Evolutionary conservation across 2,113 vertebrate genomes (phyloP).

Genomic region (Tonatia bakeri): DNA sequence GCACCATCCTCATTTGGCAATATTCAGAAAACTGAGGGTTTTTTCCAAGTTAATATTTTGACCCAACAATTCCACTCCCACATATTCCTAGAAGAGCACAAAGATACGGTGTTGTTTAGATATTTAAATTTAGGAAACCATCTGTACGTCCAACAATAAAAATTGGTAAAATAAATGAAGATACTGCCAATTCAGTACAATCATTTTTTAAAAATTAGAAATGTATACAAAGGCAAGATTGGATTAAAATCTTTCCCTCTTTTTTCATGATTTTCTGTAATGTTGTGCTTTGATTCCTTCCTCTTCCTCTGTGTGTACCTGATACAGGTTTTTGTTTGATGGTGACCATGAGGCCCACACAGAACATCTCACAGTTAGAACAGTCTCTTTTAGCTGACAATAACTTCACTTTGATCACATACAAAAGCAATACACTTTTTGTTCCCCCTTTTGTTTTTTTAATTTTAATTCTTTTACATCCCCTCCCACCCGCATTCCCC

Average conservation of each 20-base stretch:
- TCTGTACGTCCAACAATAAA: not conserved
- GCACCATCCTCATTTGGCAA: not conserved
- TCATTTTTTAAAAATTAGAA: not conserved
- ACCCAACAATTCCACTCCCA: not conserved
- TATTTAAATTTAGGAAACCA: not conserved
- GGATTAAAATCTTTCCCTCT: not conserved
- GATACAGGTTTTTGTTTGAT: not conserved
- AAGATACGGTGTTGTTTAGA: not conserved
- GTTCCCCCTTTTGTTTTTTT: too few species aligned
- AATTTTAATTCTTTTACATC: too few species aligned
- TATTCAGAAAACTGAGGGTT: not conserved
- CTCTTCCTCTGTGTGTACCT: not conserved
- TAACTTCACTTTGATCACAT: not conserved
- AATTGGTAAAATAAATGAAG: not conserved
- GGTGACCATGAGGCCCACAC: too few species aligned
- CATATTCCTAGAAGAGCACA: not conserved
- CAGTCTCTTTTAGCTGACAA: not conserved
- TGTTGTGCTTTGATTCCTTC: not conserved
- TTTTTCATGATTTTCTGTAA: not conserved
- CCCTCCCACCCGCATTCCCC: too few species aligned
- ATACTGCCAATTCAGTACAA: not conserved
- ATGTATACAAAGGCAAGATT: not conserved
- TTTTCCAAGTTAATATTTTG: not conserved
- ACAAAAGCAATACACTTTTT: not conserved
- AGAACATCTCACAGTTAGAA: not conserved